Conservation (phyloP, 2,797 vertebrate species). For the Salmo trutta region DNA sequence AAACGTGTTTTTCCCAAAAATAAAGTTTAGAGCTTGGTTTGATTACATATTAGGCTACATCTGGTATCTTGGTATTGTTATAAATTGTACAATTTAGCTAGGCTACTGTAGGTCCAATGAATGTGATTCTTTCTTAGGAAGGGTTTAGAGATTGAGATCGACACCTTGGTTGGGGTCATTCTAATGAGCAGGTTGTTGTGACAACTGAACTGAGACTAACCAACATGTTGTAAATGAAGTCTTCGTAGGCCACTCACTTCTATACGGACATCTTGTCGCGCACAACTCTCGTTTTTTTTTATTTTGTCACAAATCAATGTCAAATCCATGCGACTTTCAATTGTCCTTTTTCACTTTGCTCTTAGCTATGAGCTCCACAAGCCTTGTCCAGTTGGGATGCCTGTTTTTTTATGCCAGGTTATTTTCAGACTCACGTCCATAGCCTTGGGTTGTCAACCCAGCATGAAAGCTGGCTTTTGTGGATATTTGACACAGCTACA, state of each 20-base stretch:
- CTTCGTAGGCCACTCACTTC: too few species aligned
- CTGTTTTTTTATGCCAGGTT: constrained; percentile 37
- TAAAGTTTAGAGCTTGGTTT: not conserved
- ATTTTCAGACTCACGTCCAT: constrained; percentile 46
- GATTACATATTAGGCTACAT: constrained; percentile 55
- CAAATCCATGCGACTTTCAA: constrained; percentile 37
- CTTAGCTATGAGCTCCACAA: constrained; percentile 26
- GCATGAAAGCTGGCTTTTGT: constrained; percentile 34
- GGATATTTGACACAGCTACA: constrained; percentile 41
- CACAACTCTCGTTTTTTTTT: too few species aligned
- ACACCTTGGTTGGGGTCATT: not conserved
- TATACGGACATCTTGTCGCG: too few species aligned
- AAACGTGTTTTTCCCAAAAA: not conserved
- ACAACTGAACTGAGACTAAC: too few species aligned
- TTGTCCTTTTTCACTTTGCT: constrained; percentile 55
- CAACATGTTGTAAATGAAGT: too few species aligned
- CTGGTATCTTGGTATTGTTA: constrained; percentile 78
- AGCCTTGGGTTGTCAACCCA: constrained; percentile 43
- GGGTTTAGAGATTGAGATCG: too few species aligned
- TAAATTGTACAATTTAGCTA: constrained; percentile 43
- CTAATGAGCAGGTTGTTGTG: too few species aligned
- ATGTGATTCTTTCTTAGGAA: too few species aligned
- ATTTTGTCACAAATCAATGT: not conserved
- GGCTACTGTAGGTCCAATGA: not conserved
- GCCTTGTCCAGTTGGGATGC: constrained; percentile 34